Percentiles rank a stretch among this genome's conserved stretches.
Evolutionary conservation across 2,113 vertebrate genomes (phyloP).

Genomic region (Salvelinus alpinus): DNA sequence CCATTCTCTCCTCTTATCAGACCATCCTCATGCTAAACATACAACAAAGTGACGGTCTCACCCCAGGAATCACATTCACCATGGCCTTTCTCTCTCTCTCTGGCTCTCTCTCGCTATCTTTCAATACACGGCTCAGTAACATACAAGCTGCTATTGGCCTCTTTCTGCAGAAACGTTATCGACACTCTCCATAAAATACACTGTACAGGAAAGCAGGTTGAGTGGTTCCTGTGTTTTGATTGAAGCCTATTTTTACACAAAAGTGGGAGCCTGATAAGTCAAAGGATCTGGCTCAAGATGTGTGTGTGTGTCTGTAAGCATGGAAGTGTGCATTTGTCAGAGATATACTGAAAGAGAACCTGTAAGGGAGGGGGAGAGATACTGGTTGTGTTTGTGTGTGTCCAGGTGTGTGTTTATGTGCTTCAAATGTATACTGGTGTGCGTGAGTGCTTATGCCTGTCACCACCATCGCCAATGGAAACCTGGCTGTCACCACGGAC

Average conservation of each 20-base stretch:
- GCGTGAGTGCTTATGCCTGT: constrained; percentile 6
- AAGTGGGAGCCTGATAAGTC: constrained; percentile 26
- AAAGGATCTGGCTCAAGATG: constrained; percentile 18
- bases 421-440: too few relatives aligned
- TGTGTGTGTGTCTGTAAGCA: constrained; percentile 30
- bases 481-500: not conserved
- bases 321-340: constrained; percentile 36
- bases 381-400: not conserved
- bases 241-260: constrained; percentile 51
- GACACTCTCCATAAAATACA: constrained; percentile 21
- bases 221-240: constrained; percentile 37
- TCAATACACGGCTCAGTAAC: constrained; percentile 34
- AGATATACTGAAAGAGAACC: constrained; percentile 36
- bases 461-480: not conserved
- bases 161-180: constrained; percentile 19
- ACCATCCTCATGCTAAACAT: not conserved
- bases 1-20: not conserved
- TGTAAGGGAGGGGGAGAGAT: too few relatives aligned
- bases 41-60: constrained; percentile 12
- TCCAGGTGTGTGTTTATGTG: not conserved
- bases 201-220: constrained; percentile 7
- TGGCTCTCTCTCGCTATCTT: too few relatives aligned
- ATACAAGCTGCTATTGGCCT: constrained; percentile 45
- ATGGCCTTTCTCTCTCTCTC: constrained; percentile 22
- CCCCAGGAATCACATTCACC: constrained; percentile 45